These are phyloP conservation scores for Aurelia sp. DNA, from an alignment of 30 jellyfish, hydroid and myxozoan species.

Conservation along the genomic window DNA sequence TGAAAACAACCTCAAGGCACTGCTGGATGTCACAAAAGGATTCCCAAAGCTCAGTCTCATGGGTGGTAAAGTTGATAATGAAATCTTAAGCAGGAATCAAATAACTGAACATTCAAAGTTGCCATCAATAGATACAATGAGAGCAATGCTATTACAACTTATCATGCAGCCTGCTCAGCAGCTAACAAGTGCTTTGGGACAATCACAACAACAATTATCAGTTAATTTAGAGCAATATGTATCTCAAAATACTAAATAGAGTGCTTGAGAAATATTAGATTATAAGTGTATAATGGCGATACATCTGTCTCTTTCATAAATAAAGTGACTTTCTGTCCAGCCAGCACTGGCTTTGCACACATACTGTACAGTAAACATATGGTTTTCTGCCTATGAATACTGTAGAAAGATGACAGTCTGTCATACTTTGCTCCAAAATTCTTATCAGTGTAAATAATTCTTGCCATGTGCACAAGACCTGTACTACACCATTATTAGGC, in stretches of 20 bases:
- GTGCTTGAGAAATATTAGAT: too few relatives aligned
- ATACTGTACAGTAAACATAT: too few relatives aligned
- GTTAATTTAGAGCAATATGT: conserved; percentile 57
- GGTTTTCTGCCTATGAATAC: too few relatives aligned
- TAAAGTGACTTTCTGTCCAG: too few relatives aligned
- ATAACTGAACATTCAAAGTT: conserved; percentile 65
- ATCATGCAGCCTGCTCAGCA: conserved; percentile 61
- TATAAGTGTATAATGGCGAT: too few relatives aligned
- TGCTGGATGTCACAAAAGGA: conserved; percentile 49
- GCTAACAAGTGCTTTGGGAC: conserved; percentile 24
- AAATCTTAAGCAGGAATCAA: conserved; percentile 64
- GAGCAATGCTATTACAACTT: conserved; percentile 45
- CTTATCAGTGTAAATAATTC: too few relatives aligned
- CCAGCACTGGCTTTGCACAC: too few relatives aligned
- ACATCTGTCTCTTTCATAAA: too few relatives aligned
- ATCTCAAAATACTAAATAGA: conserved; percentile 19
- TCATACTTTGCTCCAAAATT: too few relatives aligned
- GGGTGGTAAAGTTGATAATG: conserved; percentile 83
- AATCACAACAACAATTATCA: conserved; percentile 53
- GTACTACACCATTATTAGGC: too few relatives aligned
- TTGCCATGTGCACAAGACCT: too few relatives aligned
- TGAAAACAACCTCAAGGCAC: conserved; percentile 33
- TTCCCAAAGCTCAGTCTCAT: conserved; percentile 55
- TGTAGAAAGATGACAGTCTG: too few relatives aligned
- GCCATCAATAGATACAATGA: conserved; percentile 57